Percentiles rank a stretch among this genome's conserved stretches.
phyloP scores from a whole-genome alignment of 2,888 invertebrate genomes.

The Leptinotarsa tumamoca region DNA sequence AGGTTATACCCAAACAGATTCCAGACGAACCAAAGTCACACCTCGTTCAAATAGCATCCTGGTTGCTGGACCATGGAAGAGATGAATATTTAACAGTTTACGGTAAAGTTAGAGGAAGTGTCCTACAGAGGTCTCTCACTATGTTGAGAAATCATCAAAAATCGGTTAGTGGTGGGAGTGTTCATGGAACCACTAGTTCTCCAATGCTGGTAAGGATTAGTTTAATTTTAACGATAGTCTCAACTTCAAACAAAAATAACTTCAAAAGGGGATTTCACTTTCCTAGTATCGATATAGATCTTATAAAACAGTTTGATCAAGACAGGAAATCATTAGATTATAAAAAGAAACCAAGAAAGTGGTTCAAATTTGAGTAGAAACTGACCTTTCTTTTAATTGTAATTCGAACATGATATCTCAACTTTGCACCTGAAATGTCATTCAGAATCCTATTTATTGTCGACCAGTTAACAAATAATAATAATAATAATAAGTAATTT shows the following conservation, averaged over 20 bases:
- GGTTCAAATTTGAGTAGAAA: too few relatives aligned
- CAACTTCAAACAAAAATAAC: neutral
- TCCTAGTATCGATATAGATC: too few relatives aligned
- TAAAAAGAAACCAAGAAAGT: too few relatives aligned
- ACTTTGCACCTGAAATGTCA: too few relatives aligned
- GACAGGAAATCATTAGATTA: too few relatives aligned
- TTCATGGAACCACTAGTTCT: constrained; percentile 71
- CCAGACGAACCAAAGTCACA: constrained; percentile 78
- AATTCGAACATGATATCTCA: too few relatives aligned
- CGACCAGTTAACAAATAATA: too few relatives aligned
- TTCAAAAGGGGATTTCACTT: neutral
- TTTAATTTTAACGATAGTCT: neutral
- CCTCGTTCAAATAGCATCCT: constrained; percentile 83
- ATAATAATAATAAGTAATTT: too few relatives aligned
- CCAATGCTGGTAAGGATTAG: constrained; percentile 72
- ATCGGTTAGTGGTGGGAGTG: constrained; percentile 81
- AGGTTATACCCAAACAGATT: constrained; percentile 74
- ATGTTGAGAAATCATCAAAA: constrained; percentile 85
- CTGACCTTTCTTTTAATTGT: too few relatives aligned
- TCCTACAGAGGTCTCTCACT: constrained; percentile 80
- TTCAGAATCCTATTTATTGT: too few relatives aligned
- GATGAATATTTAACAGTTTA: constrained; percentile 82
- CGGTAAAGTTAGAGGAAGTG: constrained; percentile 80
- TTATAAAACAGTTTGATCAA: too few relatives aligned
- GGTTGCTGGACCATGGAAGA: constrained; percentile 84